Percentiles rank a stretch among this genome's conserved stretches.
Evolutionary conservation across 2,113 vertebrate genomes (phyloP).

Genomic region (Otolemur garnettii): DNA sequence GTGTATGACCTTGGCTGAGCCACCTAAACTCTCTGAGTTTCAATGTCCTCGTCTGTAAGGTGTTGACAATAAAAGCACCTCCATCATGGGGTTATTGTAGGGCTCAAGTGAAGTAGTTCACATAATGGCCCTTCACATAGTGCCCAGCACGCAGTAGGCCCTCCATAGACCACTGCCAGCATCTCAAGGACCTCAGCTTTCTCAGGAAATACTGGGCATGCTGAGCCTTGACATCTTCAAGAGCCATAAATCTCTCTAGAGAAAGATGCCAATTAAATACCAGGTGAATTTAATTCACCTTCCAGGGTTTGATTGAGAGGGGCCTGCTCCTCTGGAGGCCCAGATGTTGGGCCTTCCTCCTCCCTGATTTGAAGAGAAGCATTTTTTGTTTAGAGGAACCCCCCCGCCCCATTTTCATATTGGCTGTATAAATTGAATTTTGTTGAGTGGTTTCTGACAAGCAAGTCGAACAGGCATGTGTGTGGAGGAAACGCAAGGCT

Average conservation of each 20-base stretch:
- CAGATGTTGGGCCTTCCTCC: background rate
- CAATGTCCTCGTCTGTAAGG: background rate
- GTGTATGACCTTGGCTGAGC: background rate
- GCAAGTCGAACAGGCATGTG: background rate
- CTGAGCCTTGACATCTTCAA: background rate
- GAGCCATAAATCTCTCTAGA: background rate
- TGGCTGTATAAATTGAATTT: conserved; percentile 54
- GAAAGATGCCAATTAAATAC: background rate
- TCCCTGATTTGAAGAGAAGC: background rate
- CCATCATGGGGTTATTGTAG: background rate
- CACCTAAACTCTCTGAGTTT: background rate
- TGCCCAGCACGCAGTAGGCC: background rate
- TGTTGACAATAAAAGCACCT: background rate
- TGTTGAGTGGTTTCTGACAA: conserved; percentile 48
- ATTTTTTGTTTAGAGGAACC: conserved; percentile 27
- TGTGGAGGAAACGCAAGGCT: conserved; percentile 3
- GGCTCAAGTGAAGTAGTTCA: background rate
- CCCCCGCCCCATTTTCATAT: background rate
- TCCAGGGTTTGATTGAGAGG: background rate
- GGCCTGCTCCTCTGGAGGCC: background rate
- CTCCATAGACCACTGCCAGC: background rate
- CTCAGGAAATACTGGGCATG: background rate
- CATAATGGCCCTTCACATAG: background rate
- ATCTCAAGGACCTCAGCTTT: background rate
- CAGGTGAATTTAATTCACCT: no score